These are phyloP conservation scores for Hemicrepidius hirtus DNA, from an alignment of 2,888 invertebrate species.

Conservation along the genomic window DNA sequence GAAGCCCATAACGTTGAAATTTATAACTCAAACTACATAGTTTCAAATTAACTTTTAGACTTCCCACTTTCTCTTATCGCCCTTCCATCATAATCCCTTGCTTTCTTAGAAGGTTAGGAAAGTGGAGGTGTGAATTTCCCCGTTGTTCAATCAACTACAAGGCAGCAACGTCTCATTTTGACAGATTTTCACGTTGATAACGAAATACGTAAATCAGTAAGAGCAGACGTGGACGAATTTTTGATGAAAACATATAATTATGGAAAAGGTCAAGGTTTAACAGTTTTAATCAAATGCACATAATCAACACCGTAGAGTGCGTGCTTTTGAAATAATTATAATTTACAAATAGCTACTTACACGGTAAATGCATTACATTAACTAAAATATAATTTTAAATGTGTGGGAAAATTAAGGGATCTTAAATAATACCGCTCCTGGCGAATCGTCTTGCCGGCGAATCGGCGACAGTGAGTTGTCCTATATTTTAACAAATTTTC, in stretches of 20 bases:
- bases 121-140: conserved; percentile 14
- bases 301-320: conserved; percentile 2
- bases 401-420: too few relatives aligned
- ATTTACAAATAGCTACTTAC: conserved; percentile 8
- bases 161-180: background rate
- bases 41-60: conserved; percentile 32
- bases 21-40: conserved; percentile 31
- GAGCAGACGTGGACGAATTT: conserved; percentile 4
- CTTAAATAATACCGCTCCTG: too few relatives aligned
- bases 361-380: background rate
- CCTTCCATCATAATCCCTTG: conserved; percentile 23
- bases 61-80: conserved; percentile 30
- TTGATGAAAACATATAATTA: background rate
- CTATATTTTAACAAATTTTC: too few relatives aligned
- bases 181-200: conserved; percentile 4
- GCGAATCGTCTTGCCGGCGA: too few relatives aligned
- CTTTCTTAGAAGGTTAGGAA: conserved; percentile 7
- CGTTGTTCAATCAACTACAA: conserved; percentile 21
- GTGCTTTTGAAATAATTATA: background rate
- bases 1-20: conserved; percentile 21
- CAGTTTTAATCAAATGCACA: conserved; percentile 17
- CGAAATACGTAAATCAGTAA: background rate
- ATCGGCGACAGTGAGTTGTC: too few relatives aligned
- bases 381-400: background rate
- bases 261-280: conserved; percentile 9